Evolutionary conservation across 2,113 vertebrate genomes (phyloP), one percentile per base, ranked within the genome.

Genomic region (Progne subis): DNA sequence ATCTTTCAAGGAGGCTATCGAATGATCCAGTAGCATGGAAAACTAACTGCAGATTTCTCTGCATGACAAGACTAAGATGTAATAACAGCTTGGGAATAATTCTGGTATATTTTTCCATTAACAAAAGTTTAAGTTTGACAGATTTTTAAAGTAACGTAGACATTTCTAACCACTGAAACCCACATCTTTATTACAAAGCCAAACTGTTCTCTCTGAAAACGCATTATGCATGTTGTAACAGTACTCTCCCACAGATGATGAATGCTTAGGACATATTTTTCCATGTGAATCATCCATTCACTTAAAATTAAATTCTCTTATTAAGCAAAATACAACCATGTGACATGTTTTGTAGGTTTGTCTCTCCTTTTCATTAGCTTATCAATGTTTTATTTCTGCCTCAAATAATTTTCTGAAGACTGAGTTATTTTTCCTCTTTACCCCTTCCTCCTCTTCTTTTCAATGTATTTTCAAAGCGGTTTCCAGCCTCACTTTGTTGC

Each of bases 221-320:
- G 4, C 87, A 88, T 86, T 91, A 60, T 92, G 82, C 91, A 39
- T 96, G 94, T 95, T 97, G 74, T 88, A 97, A 97, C 95, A 96
- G 80, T 87, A 82, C 92, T 96, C 86, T 89, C 91, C 94, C 86
- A 91, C 92, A 86, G 92, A 88, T 5, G 72, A 92, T 68, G 90
- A 95, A 86, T 70, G 80, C 63, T 96, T 86, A 82, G 96, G 61
- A 88, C 95, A 93, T 96, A 95, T 86, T 96, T 96, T 96, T 94
- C 94, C 86, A 53, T 93, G n/a, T 94, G 95, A 96, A 75, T 97
- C 96, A 97, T 92, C 65, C 83, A 95, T 96, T 95, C 81, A 96
- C 50, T 88, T 90, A 59, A 87, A 82, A 96, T 94, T 75, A 93
- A 91, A 86, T 93, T 94, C 50, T 82, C 61, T 63, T 83, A 49